A percentile compares a stretch with the other conserved stretches of the same genome.
phyloP scores from a whole-genome alignment of 2,113 vertebrate genomes.

The Hemibagrus wyckioides region DNA sequence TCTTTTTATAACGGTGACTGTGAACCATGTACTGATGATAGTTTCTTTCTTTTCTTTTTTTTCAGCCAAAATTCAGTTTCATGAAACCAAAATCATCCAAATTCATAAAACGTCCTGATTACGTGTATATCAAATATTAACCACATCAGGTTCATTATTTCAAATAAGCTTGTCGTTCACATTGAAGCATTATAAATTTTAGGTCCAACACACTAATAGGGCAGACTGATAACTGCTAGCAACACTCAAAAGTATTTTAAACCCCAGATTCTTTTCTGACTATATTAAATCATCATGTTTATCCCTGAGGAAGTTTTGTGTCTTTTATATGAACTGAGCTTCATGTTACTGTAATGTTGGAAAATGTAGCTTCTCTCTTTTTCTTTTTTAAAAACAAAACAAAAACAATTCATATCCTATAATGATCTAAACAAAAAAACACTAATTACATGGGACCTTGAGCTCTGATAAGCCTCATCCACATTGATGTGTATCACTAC shows the following conservation, averaged over 20 bases:
- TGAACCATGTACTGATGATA: constrained; percentile 24
- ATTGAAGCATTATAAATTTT: not conserved
- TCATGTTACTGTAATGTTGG: constrained; percentile 23
- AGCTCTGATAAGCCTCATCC: constrained; percentile 71
- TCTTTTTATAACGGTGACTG: constrained; percentile 42
- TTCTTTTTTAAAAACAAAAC: too few relatives aligned
- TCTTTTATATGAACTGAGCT: constrained; percentile 26
- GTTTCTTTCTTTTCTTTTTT: not conserved
- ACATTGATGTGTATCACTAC: constrained; percentile 60
- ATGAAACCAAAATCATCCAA: not conserved
- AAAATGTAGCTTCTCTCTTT: constrained; percentile 38
- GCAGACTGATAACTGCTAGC: constrained; percentile 7
- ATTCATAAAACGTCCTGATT: not conserved
- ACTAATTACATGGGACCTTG: constrained; percentile 53
- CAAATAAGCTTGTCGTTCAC: not conserved
- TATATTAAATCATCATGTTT: not conserved
- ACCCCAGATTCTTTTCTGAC: not conserved
- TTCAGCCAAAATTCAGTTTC: constrained; percentile 21
- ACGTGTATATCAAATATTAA: constrained; percentile 20
- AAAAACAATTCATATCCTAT: not conserved
- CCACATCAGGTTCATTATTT: constrained; percentile 9
- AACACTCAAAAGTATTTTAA: constrained; percentile 22
- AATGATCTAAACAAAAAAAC: constrained; percentile 44
- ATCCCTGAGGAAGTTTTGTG: not conserved
- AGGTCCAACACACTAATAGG: constrained; percentile 23